Evolutionary conservation across 1,140 invertebrate genomes (phyloP).

Genomic region (Aporrectodea caliginosa): DNA sequence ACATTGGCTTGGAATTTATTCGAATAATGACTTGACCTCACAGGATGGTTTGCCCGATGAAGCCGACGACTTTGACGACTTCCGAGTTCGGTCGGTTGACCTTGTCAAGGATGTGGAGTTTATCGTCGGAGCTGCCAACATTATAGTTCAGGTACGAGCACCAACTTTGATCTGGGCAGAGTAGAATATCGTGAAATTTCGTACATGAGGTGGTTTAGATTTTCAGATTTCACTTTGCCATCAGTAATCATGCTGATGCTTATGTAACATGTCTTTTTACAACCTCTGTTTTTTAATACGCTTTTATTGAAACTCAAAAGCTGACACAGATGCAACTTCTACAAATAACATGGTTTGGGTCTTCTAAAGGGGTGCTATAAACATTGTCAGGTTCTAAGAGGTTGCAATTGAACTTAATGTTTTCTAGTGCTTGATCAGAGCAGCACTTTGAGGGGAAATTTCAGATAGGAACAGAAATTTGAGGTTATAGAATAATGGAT

Average conservation of each 20-base stretch:
- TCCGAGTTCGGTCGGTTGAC: constrained; percentile 82
- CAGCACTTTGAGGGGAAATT: too few species aligned
- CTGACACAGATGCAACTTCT: too few species aligned
- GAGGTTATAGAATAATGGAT: too few species aligned
- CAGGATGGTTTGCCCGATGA: constrained; percentile 84
- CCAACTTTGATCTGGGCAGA: too few species aligned
- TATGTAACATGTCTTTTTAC: background rate
- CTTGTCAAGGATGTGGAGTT: constrained; percentile 96
- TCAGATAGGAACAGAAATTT: too few species aligned
- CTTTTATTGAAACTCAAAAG: too few species aligned
- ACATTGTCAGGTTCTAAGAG: background rate
- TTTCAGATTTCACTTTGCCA: background rate
- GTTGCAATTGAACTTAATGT: too few species aligned
- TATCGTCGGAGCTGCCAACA: constrained; percentile 85
- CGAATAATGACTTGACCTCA: too few species aligned
- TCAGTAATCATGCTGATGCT: constrained; percentile 43
- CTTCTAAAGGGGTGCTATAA: background rate
- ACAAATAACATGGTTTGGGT: too few species aligned
- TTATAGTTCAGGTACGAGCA: constrained; percentile 86
- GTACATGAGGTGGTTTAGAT: background rate
- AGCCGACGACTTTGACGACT: constrained; percentile 80
- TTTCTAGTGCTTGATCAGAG: too few species aligned
- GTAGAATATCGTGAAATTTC: too few species aligned
- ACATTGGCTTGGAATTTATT: too few species aligned
- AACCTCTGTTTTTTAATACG: background rate